Evolutionary conservation across 2,888 invertebrate species (phyloP), one percentile per base, ranked within the genome.

Genomic region (Plebejus anna): DNA sequence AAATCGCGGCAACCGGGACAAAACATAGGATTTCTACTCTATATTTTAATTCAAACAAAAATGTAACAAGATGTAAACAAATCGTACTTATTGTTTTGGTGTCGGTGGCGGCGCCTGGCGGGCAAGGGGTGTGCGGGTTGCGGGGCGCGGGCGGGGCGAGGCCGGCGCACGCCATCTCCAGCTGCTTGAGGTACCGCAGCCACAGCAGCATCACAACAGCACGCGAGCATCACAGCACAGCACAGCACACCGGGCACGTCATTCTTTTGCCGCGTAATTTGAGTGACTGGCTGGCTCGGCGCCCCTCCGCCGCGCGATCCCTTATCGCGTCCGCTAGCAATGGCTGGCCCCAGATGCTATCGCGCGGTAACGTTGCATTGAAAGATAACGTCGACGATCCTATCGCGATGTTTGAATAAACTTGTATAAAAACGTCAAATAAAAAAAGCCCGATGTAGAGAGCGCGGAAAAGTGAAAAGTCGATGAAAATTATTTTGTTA

Each of bases 381-480:
- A 91, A 91, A 94, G 93, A 93, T 93, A 94, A 93, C 89, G 92
- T 94, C 92, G 87, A 84, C 85, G 94, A 94, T 94, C 86, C 83
- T 92, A 93, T 93, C 93, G 90, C 83, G 82, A 82, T 91, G 91
- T 93, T 93, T 94, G 93, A 93, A 94, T 94, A 94, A 92, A 94
- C 94, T 93, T 93, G 93, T 94, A 93, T 92, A 89, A 92, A 92
- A 94, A 94, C 92, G 92, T 92, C 92, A 93, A 93, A 93, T 92
- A 92, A 92, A 93, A 93, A 92, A 93, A 91, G 90, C 89, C 87
- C 90, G 89, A 89, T 90, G 87, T 88, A 86, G 85, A 81, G 89
- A 89, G 55, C n/a, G n/a, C 70, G 22, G n/a, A 59, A 59, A 11
- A 28, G 3, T 22, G 61, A 32, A 66, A 32, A 66, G 61, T 66